Base-by-base conservation (phyloP, 1,140 invertebrate species). In the Brachionus rotundiformis region DNA sequence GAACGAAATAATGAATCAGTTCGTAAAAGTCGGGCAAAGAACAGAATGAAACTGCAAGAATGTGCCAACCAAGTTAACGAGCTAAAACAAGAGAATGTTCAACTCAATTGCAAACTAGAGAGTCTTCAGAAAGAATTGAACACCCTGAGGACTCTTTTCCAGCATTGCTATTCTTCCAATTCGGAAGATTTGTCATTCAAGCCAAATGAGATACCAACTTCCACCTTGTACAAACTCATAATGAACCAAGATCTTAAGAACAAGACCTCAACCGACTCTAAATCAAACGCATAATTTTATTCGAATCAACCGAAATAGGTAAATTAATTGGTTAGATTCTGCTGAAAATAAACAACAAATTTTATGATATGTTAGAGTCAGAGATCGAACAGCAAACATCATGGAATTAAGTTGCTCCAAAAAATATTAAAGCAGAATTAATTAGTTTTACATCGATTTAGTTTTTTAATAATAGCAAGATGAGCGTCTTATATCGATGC, bases 21-120 rank as follows among this genome's bases (percentile, higher is more conserved):
- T 1, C 44, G 76, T 3, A 79, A 79, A 41, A 79, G 76, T 31
- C 76, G 76, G 33, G 76, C 76, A 25, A 79, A 79, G 36, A 79
- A 79, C 41, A 47, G 76, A 23, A 63, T 79, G 47, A 79, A 79
- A 59, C 36, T 79, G 2, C 76, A 79, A 25, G 76, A 79, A 59
- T 79, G 76, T 41, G 76, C 59, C 36, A 59, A 79, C 23, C 76
- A 79, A 7, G 76, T 79, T 25, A 36, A 79, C n/a, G 76, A 79
- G 10, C 19, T 79, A n/a, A 39, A 39, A 23, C 16, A 59, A 25
- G 76, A 79, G 54, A 79, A 79, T 41, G 27, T 79, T 16, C 76
- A 79, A 25, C 36, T 79, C 19, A 79, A 79, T 39, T 16, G 29
- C n/a, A 54, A 31, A 39, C n/a, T 79, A 7, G 76, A 79, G 6